Conservation (phyloP, 2,888 invertebrate species). For the Bembecia ichneumoniformis region DNA sequence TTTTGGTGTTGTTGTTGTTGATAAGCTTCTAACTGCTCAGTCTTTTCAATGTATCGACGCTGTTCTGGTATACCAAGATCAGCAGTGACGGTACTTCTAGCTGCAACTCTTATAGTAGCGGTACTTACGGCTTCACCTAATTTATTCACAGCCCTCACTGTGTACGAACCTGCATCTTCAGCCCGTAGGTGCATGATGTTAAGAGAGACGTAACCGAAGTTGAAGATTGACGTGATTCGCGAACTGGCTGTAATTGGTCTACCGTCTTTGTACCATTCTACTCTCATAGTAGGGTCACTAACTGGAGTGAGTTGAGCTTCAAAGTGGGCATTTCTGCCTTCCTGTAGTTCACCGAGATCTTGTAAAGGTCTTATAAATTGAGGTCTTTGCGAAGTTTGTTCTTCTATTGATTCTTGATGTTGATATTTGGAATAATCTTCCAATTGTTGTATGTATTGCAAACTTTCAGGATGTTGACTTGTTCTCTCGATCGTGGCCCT, state of each 20-base stretch:
- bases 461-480: slow-evolving; percentile 92
- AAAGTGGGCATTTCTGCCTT: slow-evolving; percentile 93
- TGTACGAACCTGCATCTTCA: slow-evolving; percentile 97
- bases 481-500: slow-evolving; percentile 88
- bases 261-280: slow-evolving; percentile 97
- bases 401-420: slow-evolving; percentile 87
- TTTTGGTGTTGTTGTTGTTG: slow-evolving; percentile 86
- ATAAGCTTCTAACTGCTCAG: slow-evolving; percentile 91
- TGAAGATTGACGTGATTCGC: slow-evolving; percentile 96
- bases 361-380: slow-evolving; percentile 90
- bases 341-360: slow-evolving; percentile 88
- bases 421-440: slow-evolving; percentile 93
- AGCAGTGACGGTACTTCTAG: slow-evolving; percentile 86
- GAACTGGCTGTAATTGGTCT: slow-evolving; percentile 96
- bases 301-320: slow-evolving; percentile 94
- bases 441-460: slow-evolving; percentile 90
- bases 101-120: slow-evolving; percentile 81
- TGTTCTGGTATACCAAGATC: slow-evolving; percentile 93
- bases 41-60: slow-evolving; percentile 91
- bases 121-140: slow-evolving; percentile 92
- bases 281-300: slow-evolving; percentile 93
- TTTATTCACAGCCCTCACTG: slow-evolving; percentile 91
- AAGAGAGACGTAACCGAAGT: slow-evolving; percentile 98
- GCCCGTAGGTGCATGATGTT: slow-evolving; percentile 98
- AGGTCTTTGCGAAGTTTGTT: slow-evolving; percentile 84